Base-by-base conservation (phyloP, 2,113 vertebrate species). In the Porphyrio hochstetteri region DNA sequence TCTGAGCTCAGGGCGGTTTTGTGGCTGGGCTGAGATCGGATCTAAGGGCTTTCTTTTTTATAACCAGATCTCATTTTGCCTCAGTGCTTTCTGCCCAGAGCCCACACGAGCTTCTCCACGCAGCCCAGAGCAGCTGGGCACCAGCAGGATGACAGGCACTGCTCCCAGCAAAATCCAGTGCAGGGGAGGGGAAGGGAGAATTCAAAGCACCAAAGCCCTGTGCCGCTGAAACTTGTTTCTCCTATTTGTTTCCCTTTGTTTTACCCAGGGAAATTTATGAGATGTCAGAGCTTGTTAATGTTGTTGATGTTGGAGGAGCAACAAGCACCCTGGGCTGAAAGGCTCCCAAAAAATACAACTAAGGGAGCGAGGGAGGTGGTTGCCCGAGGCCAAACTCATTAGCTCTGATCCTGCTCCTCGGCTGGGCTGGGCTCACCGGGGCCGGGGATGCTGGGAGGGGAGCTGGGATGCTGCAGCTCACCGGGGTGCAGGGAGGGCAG, bases 231-330 rank as follows among this genome's bases (percentile, higher is more conserved):
- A 69, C 65, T 84, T 76, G 56, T 77, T 94, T 46, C 83, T 67
- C 60, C 67, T 93, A 13, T 92, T 94, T 93, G 68, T 67, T 83
- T 79, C 69, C 3, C 48, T 95, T 68, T 90, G 88, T 82, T 93
- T 92, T 60, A 96, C 82, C 92, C 74, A 72, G 83, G 86, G 88
- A 93, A 97, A 97, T 96, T 86, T 95, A 97, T 92, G 94, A 94
- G 90, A 56, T 92, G 92, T 94, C 96, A 87, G 92, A 92, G 75
- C 82, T 90, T 48, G 93, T 95, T 96, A 96, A 90, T 94, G 93
- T 93, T 96, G 93, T 95, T 96, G 95, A 59, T 87, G 86, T 68
- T 82, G 78, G 92, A 87, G 84, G 61, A 96, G 95, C 92, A 86
- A 59, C 67, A 86, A 95, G 76, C 86, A 86, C 82, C 72, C 28